A percentile compares a stretch with the other conserved stretches of the same genome.
Evolutionary conservation across 1,140 invertebrate species (phyloP).

Genomic region (Trypoxylus dichotomus): DNA sequence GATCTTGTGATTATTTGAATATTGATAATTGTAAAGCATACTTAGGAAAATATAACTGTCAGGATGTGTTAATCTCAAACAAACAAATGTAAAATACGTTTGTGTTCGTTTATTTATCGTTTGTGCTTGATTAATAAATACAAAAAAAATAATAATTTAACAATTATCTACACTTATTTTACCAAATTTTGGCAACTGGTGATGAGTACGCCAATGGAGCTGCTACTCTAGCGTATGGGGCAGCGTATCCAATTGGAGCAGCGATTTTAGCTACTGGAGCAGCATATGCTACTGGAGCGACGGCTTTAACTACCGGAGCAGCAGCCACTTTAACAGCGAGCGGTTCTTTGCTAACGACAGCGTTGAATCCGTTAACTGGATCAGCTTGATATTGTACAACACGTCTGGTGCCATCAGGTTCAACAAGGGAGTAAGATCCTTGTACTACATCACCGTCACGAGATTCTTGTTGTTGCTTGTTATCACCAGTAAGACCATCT

Average conservation of each 20-base stretch:
- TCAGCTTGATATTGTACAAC: slow-evolving; percentile 55
- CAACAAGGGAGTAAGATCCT: slow-evolving; percentile 46
- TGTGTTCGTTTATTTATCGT: no score
- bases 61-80: no score
- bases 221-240: slow-evolving; percentile 5
- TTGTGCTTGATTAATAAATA: no score
- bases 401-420: slow-evolving; percentile 24
- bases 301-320: slow-evolving; percentile 25
- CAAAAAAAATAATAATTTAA: no score
- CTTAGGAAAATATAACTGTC: no score
- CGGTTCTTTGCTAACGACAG: slow-evolving; percentile 57
- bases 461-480: slow-evolving; percentile 58
- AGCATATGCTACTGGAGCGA: background rate
- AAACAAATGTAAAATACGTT: no score
- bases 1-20: no score
- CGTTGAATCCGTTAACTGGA: slow-evolving; percentile 42
- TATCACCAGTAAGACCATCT: slow-evolving; percentile 60
- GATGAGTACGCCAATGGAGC: slow-evolving; percentile 1
- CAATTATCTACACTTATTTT: no score
- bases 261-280: no score
- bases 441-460: slow-evolving; percentile 42
- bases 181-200: slow-evolving; percentile 27
- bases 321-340: slow-evolving; percentile 51
- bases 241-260: no score
- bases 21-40: no score